phyloP scores from a whole-genome alignment of 2,888 invertebrate genomes.

The Drosophila anomelani region DNA sequence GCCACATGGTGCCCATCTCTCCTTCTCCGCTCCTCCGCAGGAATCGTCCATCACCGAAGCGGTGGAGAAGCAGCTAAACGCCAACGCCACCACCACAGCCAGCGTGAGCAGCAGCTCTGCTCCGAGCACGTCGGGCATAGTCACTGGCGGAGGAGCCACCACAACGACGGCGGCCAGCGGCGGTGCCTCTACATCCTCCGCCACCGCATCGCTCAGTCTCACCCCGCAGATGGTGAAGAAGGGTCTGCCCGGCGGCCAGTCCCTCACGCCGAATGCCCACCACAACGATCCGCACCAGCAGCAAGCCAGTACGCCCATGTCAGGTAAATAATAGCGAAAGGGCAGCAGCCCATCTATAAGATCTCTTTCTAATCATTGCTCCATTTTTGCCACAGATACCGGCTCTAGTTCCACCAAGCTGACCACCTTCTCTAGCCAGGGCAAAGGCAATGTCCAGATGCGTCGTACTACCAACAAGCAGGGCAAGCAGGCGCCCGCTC shows the following conservation, averaged over 20 bases:
- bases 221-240: slow-evolving; percentile 85
- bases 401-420: slow-evolving; percentile 86
- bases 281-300: slow-evolving; percentile 79
- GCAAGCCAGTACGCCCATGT: slow-evolving; percentile 83
- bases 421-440: slow-evolving; percentile 88
- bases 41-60: slow-evolving; percentile 88
- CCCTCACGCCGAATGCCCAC: slow-evolving; percentile 73
- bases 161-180: slow-evolving; percentile 84
- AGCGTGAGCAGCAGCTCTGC: slow-evolving; percentile 75
- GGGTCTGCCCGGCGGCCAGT: slow-evolving; percentile 65
- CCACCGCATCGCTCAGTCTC: slow-evolving; percentile 82
- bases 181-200: slow-evolving; percentile 85
- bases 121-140: slow-evolving; percentile 42
- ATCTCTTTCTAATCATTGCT: not conserved
- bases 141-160: slow-evolving; percentile 34
- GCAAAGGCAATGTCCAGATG: slow-evolving; percentile 91
- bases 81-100: slow-evolving; percentile 77
- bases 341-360: not conserved
- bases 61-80: slow-evolving; percentile 96
- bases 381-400: slow-evolving; percentile 81
- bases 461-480: slow-evolving; percentile 93
- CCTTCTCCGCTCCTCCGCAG: slow-evolving; percentile 84
- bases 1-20: slow-evolving; percentile 82
- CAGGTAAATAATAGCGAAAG: slow-evolving; percentile 73
- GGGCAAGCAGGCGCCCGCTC: slow-evolving; percentile 97